These are phyloP conservation scores for Pteronotus mesoamericanus DNA, from an alignment of 2,797 vertebrate genomes.

Conservation along the genomic window DNA sequence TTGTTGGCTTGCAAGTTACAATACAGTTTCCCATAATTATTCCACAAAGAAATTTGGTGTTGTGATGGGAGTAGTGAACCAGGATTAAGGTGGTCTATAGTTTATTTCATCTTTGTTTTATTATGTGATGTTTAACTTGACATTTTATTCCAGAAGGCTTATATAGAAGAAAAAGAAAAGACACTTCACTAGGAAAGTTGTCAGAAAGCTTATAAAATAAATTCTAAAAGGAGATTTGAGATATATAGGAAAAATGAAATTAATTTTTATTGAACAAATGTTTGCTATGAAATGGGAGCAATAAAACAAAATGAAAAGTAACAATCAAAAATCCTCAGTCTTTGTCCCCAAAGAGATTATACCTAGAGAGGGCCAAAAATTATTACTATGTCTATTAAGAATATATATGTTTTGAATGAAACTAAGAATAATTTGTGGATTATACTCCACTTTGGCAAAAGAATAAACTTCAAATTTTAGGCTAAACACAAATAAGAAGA, in stretches of 20 bases:
- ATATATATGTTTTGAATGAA: neutral
- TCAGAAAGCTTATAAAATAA: conserved; percentile 41
- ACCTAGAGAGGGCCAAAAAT: neutral
- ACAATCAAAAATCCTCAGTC: neutral
- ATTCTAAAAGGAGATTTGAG: conserved; percentile 33
- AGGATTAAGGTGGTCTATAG: neutral
- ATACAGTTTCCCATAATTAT: conserved; percentile 32
- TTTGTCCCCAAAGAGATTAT: neutral
- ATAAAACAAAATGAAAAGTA: neutral
- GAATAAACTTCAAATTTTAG: neutral
- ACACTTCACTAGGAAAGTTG: neutral
- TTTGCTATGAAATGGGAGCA: neutral
- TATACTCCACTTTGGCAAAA: neutral
- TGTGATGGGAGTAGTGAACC: neutral
- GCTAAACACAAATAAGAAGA: neutral
- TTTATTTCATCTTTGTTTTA: conserved; percentile 60
- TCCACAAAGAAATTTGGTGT: conserved; percentile 41
- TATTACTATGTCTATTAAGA: neutral
- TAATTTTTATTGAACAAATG: conserved; percentile 48
- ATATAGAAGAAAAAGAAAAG: conserved; percentile 2
- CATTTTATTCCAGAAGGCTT: conserved; percentile 23
- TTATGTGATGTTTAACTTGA: conserved; percentile 26
- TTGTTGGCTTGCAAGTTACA: conserved; percentile 27
- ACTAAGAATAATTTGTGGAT: neutral
- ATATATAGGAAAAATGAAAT: neutral